phyloP scores from a whole-genome alignment of 1,140 invertebrate species.

The Tetragnatha versicolor region DNA sequence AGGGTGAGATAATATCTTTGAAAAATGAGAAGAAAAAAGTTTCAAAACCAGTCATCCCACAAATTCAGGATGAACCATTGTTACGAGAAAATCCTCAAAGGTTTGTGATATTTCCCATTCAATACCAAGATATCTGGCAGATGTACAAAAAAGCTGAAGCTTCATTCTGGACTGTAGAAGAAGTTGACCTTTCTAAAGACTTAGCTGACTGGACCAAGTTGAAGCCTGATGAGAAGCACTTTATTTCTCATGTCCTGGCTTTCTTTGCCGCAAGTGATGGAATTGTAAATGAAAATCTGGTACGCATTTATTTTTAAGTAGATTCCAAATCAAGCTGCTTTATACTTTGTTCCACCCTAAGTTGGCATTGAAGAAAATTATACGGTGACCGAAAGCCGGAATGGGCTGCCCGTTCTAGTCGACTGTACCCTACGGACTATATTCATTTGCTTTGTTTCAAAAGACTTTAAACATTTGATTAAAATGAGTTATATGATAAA shows the following conservation, averaged over 20 bases:
- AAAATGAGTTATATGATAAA: background rate
- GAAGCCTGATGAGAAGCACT: slow-evolving; percentile 87
- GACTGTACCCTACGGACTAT: too few species aligned
- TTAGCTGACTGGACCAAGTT: slow-evolving; percentile 83
- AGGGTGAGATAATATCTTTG: background rate
- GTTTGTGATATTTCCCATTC: slow-evolving; percentile 94
- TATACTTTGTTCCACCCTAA: too few species aligned
- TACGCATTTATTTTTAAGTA: slow-evolving; percentile 60
- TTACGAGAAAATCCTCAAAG: slow-evolving; percentile 87
- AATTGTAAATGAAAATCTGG: slow-evolving; percentile 99
- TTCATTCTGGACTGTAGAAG: slow-evolving; percentile 98
- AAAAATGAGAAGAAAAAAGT: slow-evolving; percentile 21
- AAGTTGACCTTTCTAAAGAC: slow-evolving; percentile 93
- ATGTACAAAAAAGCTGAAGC: slow-evolving; percentile 99
- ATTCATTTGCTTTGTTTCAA: too few species aligned
- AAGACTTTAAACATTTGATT: background rate
- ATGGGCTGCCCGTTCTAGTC: background rate
- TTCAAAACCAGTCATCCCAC: slow-evolving; percentile 10
- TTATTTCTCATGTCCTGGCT: slow-evolving; percentile 96
- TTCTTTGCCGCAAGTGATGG: slow-evolving; percentile 99
- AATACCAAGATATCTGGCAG: slow-evolving; percentile 94
- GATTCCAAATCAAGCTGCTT: background rate
- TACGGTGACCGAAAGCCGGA: too few species aligned
- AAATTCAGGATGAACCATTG: slow-evolving; percentile 77
- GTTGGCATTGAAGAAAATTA: too few species aligned